phyloP scores from a whole-genome alignment of 2,113 vertebrate species.

The Pagrus major region DNA sequence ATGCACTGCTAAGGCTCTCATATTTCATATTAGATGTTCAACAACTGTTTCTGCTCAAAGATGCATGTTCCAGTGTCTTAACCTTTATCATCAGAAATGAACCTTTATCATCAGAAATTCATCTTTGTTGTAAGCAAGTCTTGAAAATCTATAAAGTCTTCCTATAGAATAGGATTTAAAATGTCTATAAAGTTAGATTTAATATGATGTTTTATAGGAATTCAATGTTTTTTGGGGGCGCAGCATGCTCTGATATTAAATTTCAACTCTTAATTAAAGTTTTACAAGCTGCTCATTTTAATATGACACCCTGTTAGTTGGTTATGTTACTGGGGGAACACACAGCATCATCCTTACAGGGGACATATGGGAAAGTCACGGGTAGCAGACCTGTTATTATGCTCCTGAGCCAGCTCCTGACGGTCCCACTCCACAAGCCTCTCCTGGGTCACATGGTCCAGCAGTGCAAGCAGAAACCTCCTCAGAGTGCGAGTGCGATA shows the following conservation, averaged over 20 bases:
- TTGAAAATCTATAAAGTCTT: background rate
- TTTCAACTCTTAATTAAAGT: background rate
- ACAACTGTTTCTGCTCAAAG: background rate
- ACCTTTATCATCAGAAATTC: background rate
- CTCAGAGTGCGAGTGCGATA: conserved; percentile 77
- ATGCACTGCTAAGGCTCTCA: background rate
- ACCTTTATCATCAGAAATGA: background rate
- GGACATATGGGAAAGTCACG: conserved; percentile 28
- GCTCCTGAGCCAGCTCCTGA: conserved; percentile 81
- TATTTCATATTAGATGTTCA: conserved; percentile 17
- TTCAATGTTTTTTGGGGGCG: background rate
- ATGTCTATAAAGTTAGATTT: background rate
- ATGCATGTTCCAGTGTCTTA: background rate
- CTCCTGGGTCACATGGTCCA: conserved; percentile 79
- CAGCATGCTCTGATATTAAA: background rate
- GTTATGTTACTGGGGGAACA: background rate
- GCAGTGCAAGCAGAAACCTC: conserved; percentile 85
- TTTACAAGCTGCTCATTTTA: conserved; percentile 26
- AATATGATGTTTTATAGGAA: background rate
- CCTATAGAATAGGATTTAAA: background rate
- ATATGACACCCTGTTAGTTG: background rate
- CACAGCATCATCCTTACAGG: background rate
- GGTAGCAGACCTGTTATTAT: conserved; percentile 86
- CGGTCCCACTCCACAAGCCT: conserved; percentile 77
- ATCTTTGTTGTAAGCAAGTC: background rate